Percentiles rank a stretch among this genome's conserved stretches.
These are phyloP conservation scores for Patella pellucida DNA, from an alignment of 2,888 invertebrate genomes.

Conservation along the genomic window DNA sequence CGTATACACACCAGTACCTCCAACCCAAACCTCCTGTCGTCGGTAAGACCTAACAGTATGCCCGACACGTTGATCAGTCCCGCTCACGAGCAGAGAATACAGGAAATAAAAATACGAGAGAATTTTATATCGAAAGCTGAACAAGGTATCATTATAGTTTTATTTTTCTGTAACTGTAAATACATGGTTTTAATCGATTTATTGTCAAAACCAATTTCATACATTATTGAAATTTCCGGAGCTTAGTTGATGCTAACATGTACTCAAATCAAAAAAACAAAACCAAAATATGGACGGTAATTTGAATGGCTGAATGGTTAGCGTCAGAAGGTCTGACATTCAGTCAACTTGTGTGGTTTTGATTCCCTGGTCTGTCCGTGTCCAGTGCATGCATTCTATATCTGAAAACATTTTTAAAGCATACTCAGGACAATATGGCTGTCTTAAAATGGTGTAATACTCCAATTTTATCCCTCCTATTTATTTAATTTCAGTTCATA, in stretches of 20 bases:
- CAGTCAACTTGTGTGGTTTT: too few species aligned
- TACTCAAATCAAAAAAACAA: not conserved
- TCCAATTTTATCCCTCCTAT: constrained; percentile 16
- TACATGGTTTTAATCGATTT: too few species aligned
- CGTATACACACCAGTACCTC: constrained; percentile 66
- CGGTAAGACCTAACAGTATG: constrained; percentile 50
- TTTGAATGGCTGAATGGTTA: too few species aligned
- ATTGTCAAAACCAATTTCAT: not conserved
- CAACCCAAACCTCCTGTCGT: constrained; percentile 67
- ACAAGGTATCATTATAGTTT: constrained; percentile 74
- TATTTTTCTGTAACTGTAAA: too few species aligned
- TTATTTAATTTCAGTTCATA: constrained; percentile 71
- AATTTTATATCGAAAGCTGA: constrained; percentile 81
- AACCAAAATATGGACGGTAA: too few species aligned
- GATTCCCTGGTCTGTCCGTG: too few species aligned
- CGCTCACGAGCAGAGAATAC: constrained; percentile 46
- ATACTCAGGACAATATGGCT: too few species aligned
- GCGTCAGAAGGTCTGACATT: too few species aligned
- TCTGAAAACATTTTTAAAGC: too few species aligned
- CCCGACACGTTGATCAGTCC: constrained; percentile 37
- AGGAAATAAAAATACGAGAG: constrained; percentile 74
- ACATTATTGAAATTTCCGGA: not conserved
- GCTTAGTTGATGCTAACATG: not conserved
- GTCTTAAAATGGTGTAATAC: too few species aligned
- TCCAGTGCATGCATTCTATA: too few species aligned